Evolutionary conservation across 2,113 vertebrate genomes (phyloP), one percentile per base, ranked within the genome.

Genomic region (Carollia perspicillata): DNA sequence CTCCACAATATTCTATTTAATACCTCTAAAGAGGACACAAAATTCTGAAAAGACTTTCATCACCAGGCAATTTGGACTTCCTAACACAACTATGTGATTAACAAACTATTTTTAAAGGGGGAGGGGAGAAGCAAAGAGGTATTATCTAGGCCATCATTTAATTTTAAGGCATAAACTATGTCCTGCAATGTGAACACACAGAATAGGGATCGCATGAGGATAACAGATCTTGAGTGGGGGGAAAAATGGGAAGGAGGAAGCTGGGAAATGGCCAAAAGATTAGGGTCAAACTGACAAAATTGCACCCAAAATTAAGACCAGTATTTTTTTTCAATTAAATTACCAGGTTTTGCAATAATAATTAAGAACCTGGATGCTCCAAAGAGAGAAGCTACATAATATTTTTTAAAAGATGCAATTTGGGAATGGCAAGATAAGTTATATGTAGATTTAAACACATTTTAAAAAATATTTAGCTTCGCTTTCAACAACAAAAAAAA

Each of bases 141-240:
- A 97, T 95, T 96, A 97, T 97, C 94, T 96, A 98, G 97, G 98
- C 96, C 96, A 98, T 96, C 96, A 97, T 96, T 98, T 97, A 97
- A 97, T 95, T 94, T 97, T 94, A 97, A 97, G 96, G 95, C 94
- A 98, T 98, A 97, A 97, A 95, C 63, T 83, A 97, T 93, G 93
- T 95, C 93, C 95, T 98, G 97, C 93, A 97, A 97, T 95, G 95
- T 95, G 95, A 97, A 96, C 81, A 94, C 94, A 97, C 97, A 98
- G 92, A 95, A 95, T 84, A 97, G 10, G 40, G 85, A 77, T 75
- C 47, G 44, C 16, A 68, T 42, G 28, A 83, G 71, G 63, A 96
- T 51, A 88, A 30, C 40, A 69, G 79, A 55, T 85, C 26, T 85
- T 95, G 58, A 74, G 28, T 5, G 55, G 42, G 10, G 69, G 93